These are phyloP conservation scores for Tuta absoluta DNA, from an alignment of 2,888 invertebrate genomes.

Conservation along the genomic window DNA sequence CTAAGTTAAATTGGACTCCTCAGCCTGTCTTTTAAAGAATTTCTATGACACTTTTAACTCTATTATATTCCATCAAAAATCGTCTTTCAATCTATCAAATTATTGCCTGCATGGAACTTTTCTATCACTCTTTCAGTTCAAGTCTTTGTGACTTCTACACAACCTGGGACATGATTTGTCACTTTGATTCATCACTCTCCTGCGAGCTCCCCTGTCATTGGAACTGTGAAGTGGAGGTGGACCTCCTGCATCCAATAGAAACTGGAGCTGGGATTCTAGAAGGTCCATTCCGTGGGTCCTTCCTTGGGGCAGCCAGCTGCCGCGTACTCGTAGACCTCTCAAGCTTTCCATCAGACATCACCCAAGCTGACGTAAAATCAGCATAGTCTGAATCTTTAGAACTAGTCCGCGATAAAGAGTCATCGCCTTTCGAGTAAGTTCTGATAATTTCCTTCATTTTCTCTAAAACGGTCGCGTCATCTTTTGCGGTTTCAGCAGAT, in stretches of 20 bases:
- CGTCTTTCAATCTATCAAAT: slow-evolving; percentile 33
- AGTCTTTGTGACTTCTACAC: slow-evolving; percentile 30
- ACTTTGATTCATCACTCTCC: slow-evolving; percentile 44
- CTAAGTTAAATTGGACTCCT: slow-evolving; percentile 15
- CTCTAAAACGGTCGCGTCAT: slow-evolving; percentile 86
- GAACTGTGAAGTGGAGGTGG: slow-evolving; percentile 73
- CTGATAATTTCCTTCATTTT: slow-evolving; percentile 86
- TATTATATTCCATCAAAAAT: slow-evolving; percentile 29
- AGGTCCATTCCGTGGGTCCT: slow-evolving; percentile 67
- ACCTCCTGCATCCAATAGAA: slow-evolving; percentile 68
- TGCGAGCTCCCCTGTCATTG: slow-evolving; percentile 60
- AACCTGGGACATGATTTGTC: slow-evolving; percentile 37
- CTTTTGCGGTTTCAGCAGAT: slow-evolving; percentile 86
- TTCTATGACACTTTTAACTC: slow-evolving; percentile 27
- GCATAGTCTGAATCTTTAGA: slow-evolving; percentile 83
- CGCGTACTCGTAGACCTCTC: slow-evolving; percentile 81
- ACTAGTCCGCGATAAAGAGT: slow-evolving; percentile 72
- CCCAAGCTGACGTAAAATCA: slow-evolving; percentile 87
- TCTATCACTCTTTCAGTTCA: slow-evolving; percentile 34
- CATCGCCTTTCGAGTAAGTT: slow-evolving; percentile 72
- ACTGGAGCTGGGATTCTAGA: slow-evolving; percentile 76
- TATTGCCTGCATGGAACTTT: slow-evolving; percentile 41
- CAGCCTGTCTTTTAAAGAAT: slow-evolving; percentile 23
- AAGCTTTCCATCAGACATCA: slow-evolving; percentile 85
- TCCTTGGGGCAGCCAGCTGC: slow-evolving; percentile 73